Base-by-base conservation (phyloP, 2,888 invertebrate genomes). In the Eupithecia pulchellata region DNA sequence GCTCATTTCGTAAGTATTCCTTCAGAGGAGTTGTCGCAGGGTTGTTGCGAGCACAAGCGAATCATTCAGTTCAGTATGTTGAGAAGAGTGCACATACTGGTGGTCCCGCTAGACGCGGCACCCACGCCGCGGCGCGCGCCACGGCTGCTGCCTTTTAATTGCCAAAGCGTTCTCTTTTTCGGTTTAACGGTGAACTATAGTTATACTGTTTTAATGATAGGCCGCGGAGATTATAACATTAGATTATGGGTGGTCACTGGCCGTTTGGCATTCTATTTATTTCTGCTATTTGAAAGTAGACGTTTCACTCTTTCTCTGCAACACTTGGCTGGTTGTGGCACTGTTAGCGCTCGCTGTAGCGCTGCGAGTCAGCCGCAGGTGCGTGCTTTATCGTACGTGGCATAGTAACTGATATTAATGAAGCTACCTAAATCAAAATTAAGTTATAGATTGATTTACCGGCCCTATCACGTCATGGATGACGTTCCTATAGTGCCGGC, bases 141-240 rank as follows among this genome's bases (percentile, higher is more conserved):
- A 84, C 85, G 86, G 77, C 80, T 78, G 75, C 77, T 81, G 78
- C 75, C 75, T 81, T 82, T 82, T 73, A 73, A 85, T 85, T 84
- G 81, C 81, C 80, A 83, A 85, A 83, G 78, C 84, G 83, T 82
- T 84, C 85, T 87, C 84, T 86, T 86, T 52, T 89, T 84, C 84
- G 86, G 83, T 80, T 78, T 88, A 88, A 88, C 89, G 87, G 86
- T 81, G 77, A 84, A 79, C 84, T 81, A 86, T 85, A 72, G 78
- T 72, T 81, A 77, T 79, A 81, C 82, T 78, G 81, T 81, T 82
- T 80, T 81, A 81, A 80, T 81, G 78, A 79, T 78, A 78, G 79
- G 75, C 77, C 68, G 62, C 39, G 20, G 63, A 73, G 74, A 75
- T 75, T 73, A 76, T 75, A 73, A 75, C 72, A 68, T 69, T 69